A percentile compares a stretch with the other conserved stretches of the same genome.
These are phyloP conservation scores for Drosophila melanocephala DNA, from an alignment of 2,888 invertebrate species.

Conservation along the genomic window DNA sequence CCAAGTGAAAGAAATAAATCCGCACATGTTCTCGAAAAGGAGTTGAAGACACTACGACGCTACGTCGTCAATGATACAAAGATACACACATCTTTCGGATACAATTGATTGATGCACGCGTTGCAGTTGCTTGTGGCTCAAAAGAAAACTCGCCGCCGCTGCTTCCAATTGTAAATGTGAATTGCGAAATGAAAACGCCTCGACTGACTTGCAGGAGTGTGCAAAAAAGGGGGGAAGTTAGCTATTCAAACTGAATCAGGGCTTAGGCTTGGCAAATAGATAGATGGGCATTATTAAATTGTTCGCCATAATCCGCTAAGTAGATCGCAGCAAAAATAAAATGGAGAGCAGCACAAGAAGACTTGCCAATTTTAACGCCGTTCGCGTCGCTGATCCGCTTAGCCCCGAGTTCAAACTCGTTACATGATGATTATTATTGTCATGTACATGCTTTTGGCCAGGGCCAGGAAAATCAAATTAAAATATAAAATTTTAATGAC, in stretches of 20 bases:
- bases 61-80: constrained; percentile 39
- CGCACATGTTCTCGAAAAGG: constrained; percentile 69
- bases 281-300: constrained; percentile 57
- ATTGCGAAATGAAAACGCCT: constrained; percentile 56
- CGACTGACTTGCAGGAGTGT: constrained; percentile 14
- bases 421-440: constrained; percentile 70
- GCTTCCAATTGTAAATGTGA: constrained; percentile 32
- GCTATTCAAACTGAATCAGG: constrained; percentile 53
- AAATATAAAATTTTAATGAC: constrained; percentile 80
- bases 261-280: constrained; percentile 66
- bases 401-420: constrained; percentile 62
- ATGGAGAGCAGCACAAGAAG: constrained; percentile 14
- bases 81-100: constrained; percentile 40
- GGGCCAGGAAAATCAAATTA: constrained; percentile 79
- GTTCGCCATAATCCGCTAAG: constrained; percentile 71
- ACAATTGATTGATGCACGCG: constrained; percentile 69
- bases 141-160: constrained; percentile 49
- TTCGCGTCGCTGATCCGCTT: constrained; percentile 60
- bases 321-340: constrained; percentile 28
- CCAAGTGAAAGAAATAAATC: constrained; percentile 76
- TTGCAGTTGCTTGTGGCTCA: constrained; percentile 59
- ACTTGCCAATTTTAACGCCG: constrained; percentile 59
- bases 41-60: constrained; percentile 66
- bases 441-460: constrained; percentile 31
- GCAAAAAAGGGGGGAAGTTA: neutral